Base-by-base conservation (phyloP, 1,140 invertebrate species). In the Saccostrea glomerata region DNA sequence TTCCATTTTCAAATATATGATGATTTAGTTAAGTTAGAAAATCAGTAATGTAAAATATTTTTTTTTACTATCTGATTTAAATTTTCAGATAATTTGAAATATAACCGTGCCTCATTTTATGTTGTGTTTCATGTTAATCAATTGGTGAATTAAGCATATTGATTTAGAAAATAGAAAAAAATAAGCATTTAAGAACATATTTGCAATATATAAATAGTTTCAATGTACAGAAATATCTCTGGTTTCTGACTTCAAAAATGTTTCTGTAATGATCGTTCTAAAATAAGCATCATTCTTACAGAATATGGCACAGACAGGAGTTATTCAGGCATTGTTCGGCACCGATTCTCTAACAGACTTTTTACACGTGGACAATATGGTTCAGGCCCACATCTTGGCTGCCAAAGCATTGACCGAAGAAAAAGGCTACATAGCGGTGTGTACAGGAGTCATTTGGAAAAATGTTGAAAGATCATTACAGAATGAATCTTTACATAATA, bases 321-420 rank as follows among this genome's bases (percentile, higher is more conserved):
- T 94, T 47, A 91, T 94, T 25, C 30, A 86, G 7, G 87, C 93
- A 77, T 92, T 90, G 3, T 95, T 94, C 87, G 95, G 94, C 13
- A 82, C 91, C n/a, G 92, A 94, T 20, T 91, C 91, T 6, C 40
- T 93, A 55, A 94, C 94, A 17, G 95, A 96, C 84, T 96, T 95
- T 88, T 89, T 95, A 84, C 93, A 95, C 90, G 92, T 95, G 5
- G 93, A 95, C 82, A 96, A 96, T 85, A 92, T 95, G 13, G 94
- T 95, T 1, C 93, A 95, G 85, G 95, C 93, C 36, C 95, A 95
- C 87, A 90, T 94, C 4, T 90, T 94, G 88, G 95, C 95, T 40
- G 94, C 92, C 1, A 82, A 93, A 25, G 93, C 88, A 11, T 87
- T 96, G 3, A 88, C 93, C 4, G 56, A 88, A 83, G 85, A 91